Base-by-base conservation (phyloP, 2,797 vertebrate genomes). In the Momotus momota region DNA sequence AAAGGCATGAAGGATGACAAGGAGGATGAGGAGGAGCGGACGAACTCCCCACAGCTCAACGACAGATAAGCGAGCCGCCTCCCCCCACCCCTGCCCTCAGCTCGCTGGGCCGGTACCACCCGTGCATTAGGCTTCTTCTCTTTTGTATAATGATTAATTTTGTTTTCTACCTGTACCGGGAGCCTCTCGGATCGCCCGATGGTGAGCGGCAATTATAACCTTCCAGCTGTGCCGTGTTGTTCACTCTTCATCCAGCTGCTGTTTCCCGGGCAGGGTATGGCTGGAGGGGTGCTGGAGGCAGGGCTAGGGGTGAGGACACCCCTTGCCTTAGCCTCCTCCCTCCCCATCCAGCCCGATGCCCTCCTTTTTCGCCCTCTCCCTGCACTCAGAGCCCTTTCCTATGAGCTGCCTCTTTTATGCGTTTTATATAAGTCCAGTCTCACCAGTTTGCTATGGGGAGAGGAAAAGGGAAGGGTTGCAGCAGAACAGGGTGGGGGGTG, bases 1-100 rank as follows among this genome's bases (percentile, higher is more conserved):
- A 99, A 99, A 19, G 99, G 98, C 12, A 98, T 98, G 51, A 99
- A 99, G 93, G 98, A 99, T 1, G 99, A 99, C 95, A 99, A 99
- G 20, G 99, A 99, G 13, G 99, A 99, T 1, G 99, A 99, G 29
- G 99, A 99, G 3, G 99, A 99, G 57, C 98, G 99, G 12, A 98
- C 98, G 8, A 98, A 98, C 93, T 99, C 98, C 1, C 99, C 99
- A 1, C 98, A 98, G 86, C 98, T 98, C 65, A 98, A 99, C 3
- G 97, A 99, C 98, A 99, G 99, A 99, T 99, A 99, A 96, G 98
- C 93, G 41, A 91, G 87, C 75, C 20, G 20, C 45, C 5, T 40
- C 20, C 45, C 20, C 15, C 21, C 22, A 1, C 49, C 41, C 18
- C 41, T 8, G 35, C 4, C 18, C 18, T 3, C 29, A 5, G 82